Base-by-base conservation (phyloP, 2,797 vertebrate genomes). In the Smutsia temminckii region DNA sequence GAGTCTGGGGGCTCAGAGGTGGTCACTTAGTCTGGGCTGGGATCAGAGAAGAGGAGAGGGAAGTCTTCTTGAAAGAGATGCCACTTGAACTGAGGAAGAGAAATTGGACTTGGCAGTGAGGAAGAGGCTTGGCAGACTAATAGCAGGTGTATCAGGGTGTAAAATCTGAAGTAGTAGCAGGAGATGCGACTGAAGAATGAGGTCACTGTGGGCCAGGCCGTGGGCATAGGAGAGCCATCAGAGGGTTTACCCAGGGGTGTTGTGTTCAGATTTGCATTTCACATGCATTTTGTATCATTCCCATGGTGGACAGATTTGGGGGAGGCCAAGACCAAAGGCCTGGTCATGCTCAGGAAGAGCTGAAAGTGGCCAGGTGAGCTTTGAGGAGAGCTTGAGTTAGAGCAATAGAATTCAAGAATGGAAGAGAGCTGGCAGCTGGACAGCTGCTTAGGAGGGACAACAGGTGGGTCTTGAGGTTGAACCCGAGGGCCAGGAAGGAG, bases 351-450 rank as follows among this genome's bases (percentile, higher is more conserved):
- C 21, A 68, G 59, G 66, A 49, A 49, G 72, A 21, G 13, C 5
- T 55, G 25, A 11, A 11, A 20, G 14, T 29, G 57, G 51, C 71
- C 46, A 18, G 69, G 57, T 29, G 55, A 57, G 20, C 53, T 42
- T 25, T 20, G 34, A 20, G 63, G 46, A 53, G 37, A 13, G 1
- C n/a, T 32, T 16, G 42, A 2, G 59, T 77, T 49, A 16, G 88
- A 59, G 51, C 5, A 8, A 40, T 29, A 13, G n/a, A 2, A 40
- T 0, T 46, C 46, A 46, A 27, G 61, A 21, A 0, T 2, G 51
- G 61, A 9, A 18, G 23, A 25, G 51, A 42, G 46, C 1, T 0
- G 2, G 18, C 6, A 3, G 6, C 57, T 8, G 61, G 68, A 32
- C 46, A 77, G 21, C 3, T 20, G 1, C 8, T 20, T 34, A 2